Conservation (phyloP, 2,797 vertebrate species). For the Bryconaethiops microstoma region DNA sequence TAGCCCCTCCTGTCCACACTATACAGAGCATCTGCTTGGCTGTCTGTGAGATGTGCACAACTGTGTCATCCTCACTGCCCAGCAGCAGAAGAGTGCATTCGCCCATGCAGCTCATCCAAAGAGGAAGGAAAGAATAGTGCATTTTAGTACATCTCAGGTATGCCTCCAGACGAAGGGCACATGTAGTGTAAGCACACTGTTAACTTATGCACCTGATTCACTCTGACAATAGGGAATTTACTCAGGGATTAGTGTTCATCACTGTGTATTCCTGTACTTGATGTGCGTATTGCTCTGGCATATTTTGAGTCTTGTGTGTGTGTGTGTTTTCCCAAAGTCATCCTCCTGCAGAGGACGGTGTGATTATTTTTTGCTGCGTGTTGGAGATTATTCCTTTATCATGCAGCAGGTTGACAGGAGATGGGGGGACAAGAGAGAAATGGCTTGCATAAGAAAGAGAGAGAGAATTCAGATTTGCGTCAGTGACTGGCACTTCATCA, state of each 20-base stretch:
- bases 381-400: conserved; percentile 76
- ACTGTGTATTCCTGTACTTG: conserved; percentile 15
- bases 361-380: conserved; percentile 74
- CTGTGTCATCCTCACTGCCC: conserved; percentile 6
- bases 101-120: background rate
- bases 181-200: background rate
- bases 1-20: background rate
- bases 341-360: conserved; percentile 65
- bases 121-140: background rate
- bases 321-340: conserved; percentile 64
- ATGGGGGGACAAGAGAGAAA: conserved; percentile 50
- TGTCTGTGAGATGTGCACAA: conserved; percentile 2
- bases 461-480: conserved; percentile 43
- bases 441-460: conserved; percentile 43
- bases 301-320: conserved; percentile 30
- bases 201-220: background rate
- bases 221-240: conserved; percentile 16
- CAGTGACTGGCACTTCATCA: conserved; percentile 76
- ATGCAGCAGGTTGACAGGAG: conserved; percentile 61
- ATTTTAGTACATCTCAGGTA: background rate
- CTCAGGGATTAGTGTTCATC: conserved; percentile 25
- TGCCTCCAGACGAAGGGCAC: background rate
- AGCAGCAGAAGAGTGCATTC: background rate
- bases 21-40: conserved; percentile 6
- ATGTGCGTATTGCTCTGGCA: conserved; percentile 21